Conservation (phyloP, 2,113 vertebrate species). For the Montifringilla adamsi region DNA sequence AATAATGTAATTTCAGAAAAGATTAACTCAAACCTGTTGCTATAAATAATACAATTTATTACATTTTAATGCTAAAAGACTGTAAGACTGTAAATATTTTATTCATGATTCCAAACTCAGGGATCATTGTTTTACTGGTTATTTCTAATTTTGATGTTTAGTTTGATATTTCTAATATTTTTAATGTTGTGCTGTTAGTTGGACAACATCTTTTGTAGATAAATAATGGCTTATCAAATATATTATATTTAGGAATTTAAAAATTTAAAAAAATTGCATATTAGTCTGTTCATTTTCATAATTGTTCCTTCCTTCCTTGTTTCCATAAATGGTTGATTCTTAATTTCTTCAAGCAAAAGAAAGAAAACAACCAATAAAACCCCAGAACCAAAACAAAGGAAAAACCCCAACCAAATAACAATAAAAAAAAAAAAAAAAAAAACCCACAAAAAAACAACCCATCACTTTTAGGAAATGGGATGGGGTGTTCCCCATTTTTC, state of each 20-base stretch:
- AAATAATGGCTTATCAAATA: neutral
- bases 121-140: neutral
- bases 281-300: neutral
- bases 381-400: fast-evolving
- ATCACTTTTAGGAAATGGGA: neutral
- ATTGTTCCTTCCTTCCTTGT: neutral
- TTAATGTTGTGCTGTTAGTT: neutral
- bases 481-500: fast-evolving
- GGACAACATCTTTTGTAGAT: neutral
- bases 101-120: neutral
- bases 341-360: neutral
- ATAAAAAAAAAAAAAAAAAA: neutral
- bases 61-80: neutral
- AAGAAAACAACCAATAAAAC: neutral
- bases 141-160: neutral
- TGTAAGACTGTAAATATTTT: neutral
- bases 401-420: neutral
- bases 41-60: neutral
- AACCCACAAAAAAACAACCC: too few species aligned
- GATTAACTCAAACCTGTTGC: neutral
- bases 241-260: neutral
- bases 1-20: neutral
- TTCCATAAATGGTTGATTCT: neutral
- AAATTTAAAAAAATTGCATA: neutral
- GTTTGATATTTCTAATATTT: neutral